phyloP scores from a whole-genome alignment of 2,888 invertebrate species.

The Heliconius erato region DNA sequence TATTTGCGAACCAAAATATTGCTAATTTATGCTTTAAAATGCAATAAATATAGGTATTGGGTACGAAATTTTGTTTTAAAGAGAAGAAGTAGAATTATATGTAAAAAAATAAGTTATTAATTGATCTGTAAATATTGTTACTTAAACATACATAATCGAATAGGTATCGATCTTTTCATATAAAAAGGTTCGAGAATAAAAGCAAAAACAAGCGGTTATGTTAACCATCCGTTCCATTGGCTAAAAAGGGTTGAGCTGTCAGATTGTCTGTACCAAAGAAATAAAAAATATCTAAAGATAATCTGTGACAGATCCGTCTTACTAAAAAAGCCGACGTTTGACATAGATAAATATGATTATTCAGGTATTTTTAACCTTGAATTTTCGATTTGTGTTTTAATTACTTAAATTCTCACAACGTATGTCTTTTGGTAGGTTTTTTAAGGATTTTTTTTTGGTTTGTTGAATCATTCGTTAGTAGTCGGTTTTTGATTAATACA shows the following conservation, averaged over 20 bases:
- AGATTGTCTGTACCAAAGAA: conserved; percentile 81
- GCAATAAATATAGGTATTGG: conserved; percentile 15
- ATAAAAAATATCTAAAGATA: conserved; percentile 81
- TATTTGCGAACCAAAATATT: conserved; percentile 20
- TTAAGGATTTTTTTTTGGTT: conserved; percentile 34
- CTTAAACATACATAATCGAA: conserved; percentile 36
- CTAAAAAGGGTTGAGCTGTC: conserved; percentile 86
- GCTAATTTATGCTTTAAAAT: conserved; percentile 23
- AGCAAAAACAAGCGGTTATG: conserved; percentile 66
- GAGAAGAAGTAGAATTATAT: neutral
- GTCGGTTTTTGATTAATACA: neutral
- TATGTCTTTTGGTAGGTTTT: conserved; percentile 63
- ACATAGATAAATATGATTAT: conserved; percentile 84
- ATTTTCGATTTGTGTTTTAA: conserved; percentile 78
- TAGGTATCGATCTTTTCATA: conserved; percentile 16
- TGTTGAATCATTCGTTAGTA: conserved; percentile 35
- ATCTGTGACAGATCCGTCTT: conserved; percentile 85
- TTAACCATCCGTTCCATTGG: conserved; percentile 82
- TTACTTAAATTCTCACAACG: conserved; percentile 84
- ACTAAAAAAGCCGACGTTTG: conserved; percentile 82
- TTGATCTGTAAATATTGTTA: conserved; percentile 19
- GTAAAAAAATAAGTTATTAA: conserved; percentile 12
- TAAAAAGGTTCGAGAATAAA: conserved; percentile 52
- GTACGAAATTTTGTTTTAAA: neutral
- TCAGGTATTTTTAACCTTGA: conserved; percentile 77